Percentiles rank a stretch among this genome's conserved stretches.
These are phyloP conservation scores for Caenorhabditis drosophilae DNA, from an alignment of 2,888 invertebrate species.

Conservation along the genomic window DNA sequence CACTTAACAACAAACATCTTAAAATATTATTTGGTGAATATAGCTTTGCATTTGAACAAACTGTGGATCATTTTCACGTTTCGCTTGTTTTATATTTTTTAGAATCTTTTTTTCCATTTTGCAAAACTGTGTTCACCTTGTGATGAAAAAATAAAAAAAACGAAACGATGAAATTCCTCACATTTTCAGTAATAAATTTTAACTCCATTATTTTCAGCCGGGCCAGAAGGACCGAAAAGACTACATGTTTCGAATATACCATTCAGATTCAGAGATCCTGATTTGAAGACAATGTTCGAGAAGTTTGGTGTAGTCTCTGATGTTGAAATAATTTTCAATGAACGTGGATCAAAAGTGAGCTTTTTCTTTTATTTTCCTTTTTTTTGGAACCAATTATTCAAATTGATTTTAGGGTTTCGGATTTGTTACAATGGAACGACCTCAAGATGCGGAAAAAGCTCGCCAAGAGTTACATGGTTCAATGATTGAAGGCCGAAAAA, in stretches of 20 bases:
- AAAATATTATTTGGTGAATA: not conserved
- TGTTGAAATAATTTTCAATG: conserved; percentile 99
- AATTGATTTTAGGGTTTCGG: conserved; percentile 96
- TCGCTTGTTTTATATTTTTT: too few species aligned
- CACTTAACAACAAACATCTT: conserved; percentile 4
- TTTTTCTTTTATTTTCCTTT: too few species aligned
- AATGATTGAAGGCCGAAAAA: conserved; percentile 99
- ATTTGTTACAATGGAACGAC: conserved; percentile 99
- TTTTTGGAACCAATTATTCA: not conserved
- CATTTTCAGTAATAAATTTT: too few species aligned
- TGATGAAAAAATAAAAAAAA: too few species aligned
- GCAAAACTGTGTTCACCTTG: too few species aligned
- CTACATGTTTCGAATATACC: conserved; percentile 99
- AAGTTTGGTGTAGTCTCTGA: conserved; percentile 98
- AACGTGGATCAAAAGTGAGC: conserved; percentile 94
- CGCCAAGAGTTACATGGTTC: conserved; percentile 99
- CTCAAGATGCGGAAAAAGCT: conserved; percentile 99
- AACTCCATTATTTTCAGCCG: conserved; percentile 35
- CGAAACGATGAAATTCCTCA: too few species aligned
- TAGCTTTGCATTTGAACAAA: too few species aligned
- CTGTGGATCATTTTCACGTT: too few species aligned
- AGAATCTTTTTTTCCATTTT: too few species aligned
- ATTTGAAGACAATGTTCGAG: conserved; percentile 81
- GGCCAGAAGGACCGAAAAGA: conserved; percentile 74
- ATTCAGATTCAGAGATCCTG: conserved; percentile 97